Base-by-base conservation (phyloP, 2,113 vertebrate species). In the Euleptes europaea region DNA sequence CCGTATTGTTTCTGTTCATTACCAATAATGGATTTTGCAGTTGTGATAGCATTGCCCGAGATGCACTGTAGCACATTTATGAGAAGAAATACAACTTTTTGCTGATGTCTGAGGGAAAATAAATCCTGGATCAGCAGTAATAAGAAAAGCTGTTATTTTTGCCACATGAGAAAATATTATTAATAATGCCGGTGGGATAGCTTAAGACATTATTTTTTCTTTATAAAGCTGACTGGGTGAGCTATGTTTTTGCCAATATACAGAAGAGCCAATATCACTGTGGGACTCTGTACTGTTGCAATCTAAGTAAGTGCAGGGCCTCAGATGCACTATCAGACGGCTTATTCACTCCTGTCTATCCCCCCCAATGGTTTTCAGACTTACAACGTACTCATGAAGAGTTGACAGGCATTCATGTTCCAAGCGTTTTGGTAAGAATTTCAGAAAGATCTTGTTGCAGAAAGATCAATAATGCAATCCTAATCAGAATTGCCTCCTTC, bases 41-140 rank as follows among this genome's bases (percentile, higher is more conserved):
- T 89, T 88, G 77, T 82, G 80, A 63, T 76, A 0, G 44, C 80
- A 79, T 72, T 74, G 77, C 44, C 38, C 6, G 0, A 65, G 67
- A 67, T n/a, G 31, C 11, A 19, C 67, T 54, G 44, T 75, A 47
- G 49, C 28, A 38, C 0, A 0, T 82, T 90, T 70, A 85, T 44
- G 74, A 75, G 12, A 84, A 71, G 83, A 91, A 70, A 82, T 85
- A 84, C 90, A 86, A 80, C 83, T 63, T 83, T 70, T 89, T 86
- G 88, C 74, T 91, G 90, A 93, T 1, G 1, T 88, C 65, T 3
- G 0, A 38, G 38, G 51, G 51, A 77, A 33, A 17, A 66, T 35
- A 57, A 83, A 80, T 74, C 42, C 28, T 70, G 60, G 72, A 77
- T 70, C 77, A 89, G 85, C 87, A 88, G 60, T 83, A 88, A 84